phyloP scores from a whole-genome alignment of 2,113 vertebrate genomes.

The Cephalopterus ornatus region DNA sequence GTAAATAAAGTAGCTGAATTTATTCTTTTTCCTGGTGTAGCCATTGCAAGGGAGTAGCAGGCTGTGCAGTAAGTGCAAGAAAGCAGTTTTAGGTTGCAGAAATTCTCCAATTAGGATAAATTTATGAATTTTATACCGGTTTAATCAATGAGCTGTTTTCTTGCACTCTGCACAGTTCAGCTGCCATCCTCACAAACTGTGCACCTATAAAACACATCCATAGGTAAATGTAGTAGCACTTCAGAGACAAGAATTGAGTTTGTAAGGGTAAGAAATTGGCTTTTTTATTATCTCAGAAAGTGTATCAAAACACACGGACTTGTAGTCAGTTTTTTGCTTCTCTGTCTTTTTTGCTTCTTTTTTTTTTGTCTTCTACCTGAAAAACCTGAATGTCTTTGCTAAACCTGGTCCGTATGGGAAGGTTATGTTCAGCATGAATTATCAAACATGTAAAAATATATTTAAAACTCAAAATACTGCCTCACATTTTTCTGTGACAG shows the following conservation, averaged over 20 bases:
- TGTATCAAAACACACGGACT: background rate
- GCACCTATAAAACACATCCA: background rate
- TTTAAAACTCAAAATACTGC: background rate
- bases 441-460: background rate
- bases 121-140: background rate
- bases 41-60: background rate
- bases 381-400: background rate
- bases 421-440: background rate
- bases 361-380: constrained; percentile 4
- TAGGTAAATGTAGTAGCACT: background rate
- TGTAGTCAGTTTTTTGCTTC: background rate
- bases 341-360: background rate
- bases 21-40: background rate
- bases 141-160: background rate
- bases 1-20: background rate
- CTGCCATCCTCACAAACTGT: background rate
- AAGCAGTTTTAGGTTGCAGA: background rate
- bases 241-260: background rate
- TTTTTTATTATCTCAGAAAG: background rate
- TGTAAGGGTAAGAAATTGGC: background rate
- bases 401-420: background rate
- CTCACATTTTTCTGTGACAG: background rate
- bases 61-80: background rate
- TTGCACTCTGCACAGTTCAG: background rate
- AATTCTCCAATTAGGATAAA: background rate